A percentile compares a stretch with the other conserved stretches of the same genome.
Evolutionary conservation across 2,113 vertebrate species (phyloP).

Genomic region (Guaruba guarouba): DNA sequence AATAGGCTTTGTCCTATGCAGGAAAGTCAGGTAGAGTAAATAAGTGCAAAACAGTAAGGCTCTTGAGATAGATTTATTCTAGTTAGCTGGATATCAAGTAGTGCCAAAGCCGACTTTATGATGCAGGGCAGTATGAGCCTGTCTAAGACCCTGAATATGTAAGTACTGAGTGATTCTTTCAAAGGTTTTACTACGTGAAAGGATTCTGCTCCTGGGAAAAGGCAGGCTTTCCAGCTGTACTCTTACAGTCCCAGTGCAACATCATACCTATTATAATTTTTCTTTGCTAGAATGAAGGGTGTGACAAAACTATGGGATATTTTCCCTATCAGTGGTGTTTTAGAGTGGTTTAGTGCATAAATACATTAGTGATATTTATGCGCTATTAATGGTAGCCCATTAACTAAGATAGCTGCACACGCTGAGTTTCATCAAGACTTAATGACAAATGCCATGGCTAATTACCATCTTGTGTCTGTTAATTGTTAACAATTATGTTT

Average conservation of each 20-base stretch:
- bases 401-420: not conserved
- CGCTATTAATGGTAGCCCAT: not conserved
- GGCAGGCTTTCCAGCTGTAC: not conserved
- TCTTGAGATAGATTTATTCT: not conserved
- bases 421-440: not conserved
- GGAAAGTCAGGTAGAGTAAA: not conserved
- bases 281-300: not conserved
- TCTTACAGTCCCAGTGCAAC: not conserved
- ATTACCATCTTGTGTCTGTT: not conserved
- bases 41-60: not conserved
- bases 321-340: not conserved
- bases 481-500: not conserved
- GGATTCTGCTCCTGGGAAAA: not conserved
- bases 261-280: not conserved
- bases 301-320: not conserved
- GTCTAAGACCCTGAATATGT: not conserved
- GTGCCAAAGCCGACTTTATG: not conserved
- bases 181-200: not conserved
- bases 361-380: not conserved
- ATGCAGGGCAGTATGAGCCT: not conserved
- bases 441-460: not conserved
- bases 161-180: not conserved
- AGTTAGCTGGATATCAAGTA: not conserved
- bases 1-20: not conserved
- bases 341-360: not conserved